These are phyloP conservation scores for Yponomeuta evonymella DNA, from an alignment of 2,888 invertebrate genomes.

Conservation along the genomic window DNA sequence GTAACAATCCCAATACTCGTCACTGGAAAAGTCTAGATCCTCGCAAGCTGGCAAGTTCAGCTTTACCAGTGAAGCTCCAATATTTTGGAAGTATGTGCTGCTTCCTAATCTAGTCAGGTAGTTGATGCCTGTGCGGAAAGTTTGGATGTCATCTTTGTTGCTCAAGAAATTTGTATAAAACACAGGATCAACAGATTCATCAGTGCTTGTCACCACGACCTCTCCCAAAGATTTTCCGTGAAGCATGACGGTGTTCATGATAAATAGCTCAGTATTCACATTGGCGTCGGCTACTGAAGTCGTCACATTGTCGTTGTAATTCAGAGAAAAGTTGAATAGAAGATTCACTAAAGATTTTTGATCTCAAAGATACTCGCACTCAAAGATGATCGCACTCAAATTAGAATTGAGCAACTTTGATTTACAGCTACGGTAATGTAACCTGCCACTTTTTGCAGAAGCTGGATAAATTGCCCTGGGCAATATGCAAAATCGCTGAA, in stretches of 20 bases:
- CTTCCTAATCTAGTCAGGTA: slow-evolving; percentile 31
- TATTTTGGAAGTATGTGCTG: slow-evolving; percentile 50
- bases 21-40: slow-evolving; percentile 52
- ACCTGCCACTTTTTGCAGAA: too few relatives aligned
- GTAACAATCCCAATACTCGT: slow-evolving; percentile 79
- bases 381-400: too few relatives aligned
- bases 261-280: neutral
- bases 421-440: too few relatives aligned
- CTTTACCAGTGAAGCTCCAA: slow-evolving; percentile 54
- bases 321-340: too few relatives aligned
- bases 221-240: slow-evolving; percentile 13
- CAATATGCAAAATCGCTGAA: too few relatives aligned
- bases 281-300: slow-evolving; percentile 6
- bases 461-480: too few relatives aligned
- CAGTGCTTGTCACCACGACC: neutral
- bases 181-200: neutral
- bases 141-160: neutral
- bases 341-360: too few relatives aligned
- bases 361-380: too few relatives aligned
- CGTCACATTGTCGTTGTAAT: neutral
- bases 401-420: too few relatives aligned
- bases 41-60: slow-evolving; percentile 60
- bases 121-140: neutral
- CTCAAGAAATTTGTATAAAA: neutral
- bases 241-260: neutral